Conservation (phyloP, 1,140 invertebrate genomes). For the Caligus rogercresseyi region DNA sequence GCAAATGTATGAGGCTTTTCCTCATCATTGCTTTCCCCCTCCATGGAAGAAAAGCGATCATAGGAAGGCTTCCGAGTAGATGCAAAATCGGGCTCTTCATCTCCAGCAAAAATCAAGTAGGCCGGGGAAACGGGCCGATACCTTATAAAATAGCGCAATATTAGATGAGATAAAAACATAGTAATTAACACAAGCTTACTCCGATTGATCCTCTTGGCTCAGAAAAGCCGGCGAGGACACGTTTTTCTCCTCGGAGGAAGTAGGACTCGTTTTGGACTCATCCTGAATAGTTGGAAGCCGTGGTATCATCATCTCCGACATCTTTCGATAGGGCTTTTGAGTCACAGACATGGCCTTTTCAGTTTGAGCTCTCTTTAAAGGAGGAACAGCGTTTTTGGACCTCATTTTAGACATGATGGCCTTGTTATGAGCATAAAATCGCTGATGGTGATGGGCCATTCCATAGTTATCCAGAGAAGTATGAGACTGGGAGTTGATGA, state of each 20-base stretch:
- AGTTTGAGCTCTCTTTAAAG: not conserved
- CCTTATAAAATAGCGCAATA: not conserved
- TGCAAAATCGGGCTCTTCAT: no score
- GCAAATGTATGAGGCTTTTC: not conserved
- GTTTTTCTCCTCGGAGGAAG: no score
- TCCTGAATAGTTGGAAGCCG: not conserved
- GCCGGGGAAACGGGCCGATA: not conserved
- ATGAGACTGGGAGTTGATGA: not conserved
- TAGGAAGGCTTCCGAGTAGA: no score
- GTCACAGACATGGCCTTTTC: not conserved
- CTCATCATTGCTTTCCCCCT: not conserved
- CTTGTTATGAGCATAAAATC: not conserved
- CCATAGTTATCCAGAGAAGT: not conserved
- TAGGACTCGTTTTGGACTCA: no score
- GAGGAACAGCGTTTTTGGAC: not conserved
- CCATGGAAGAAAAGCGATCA: not conserved
- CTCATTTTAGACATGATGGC: not conserved
- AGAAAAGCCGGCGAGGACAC: no score
- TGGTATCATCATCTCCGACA: not conserved
- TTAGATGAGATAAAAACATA: no score
- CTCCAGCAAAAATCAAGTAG: not conserved
- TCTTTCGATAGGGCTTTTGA: not conserved
- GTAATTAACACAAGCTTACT: no score
- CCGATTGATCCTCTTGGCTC: no score
- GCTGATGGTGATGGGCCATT: not conserved